phyloP scores from a whole-genome alignment of 2,888 invertebrate genomes.

The Heliothis peltigera region DNA sequence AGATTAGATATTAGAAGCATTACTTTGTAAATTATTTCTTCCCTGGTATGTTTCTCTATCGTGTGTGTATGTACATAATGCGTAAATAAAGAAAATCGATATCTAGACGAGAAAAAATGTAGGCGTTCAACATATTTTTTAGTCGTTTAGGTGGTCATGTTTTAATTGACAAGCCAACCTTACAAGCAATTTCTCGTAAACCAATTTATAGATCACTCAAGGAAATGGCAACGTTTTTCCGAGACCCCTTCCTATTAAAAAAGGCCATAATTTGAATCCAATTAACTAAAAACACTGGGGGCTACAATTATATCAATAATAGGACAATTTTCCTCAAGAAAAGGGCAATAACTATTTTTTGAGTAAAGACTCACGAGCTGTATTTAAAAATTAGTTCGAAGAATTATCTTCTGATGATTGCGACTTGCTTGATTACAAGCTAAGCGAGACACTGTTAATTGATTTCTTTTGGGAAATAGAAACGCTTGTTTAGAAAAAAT shows the following conservation, averaged over 20 bases:
- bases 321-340: slow-evolving; percentile 8
- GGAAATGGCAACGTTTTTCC: neutral
- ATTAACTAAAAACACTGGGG: slow-evolving; percentile 35
- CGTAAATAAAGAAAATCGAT: too few species aligned
- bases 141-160: too few species aligned
- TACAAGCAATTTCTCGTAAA: too few species aligned
- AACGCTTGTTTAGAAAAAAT: too few species aligned
- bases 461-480: slow-evolving; percentile 10
- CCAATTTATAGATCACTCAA: neutral
- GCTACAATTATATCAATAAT: slow-evolving; percentile 25
- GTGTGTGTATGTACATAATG: too few species aligned
- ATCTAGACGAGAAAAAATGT: too few species aligned
- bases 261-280: slow-evolving; percentile 32
- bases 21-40: too few species aligned
- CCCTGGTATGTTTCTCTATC: too few species aligned
- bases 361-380: neutral
- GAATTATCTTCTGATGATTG: slow-evolving; percentile 6
- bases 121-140: too few species aligned
- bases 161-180: too few species aligned
- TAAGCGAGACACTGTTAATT: neutral
- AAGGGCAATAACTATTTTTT: slow-evolving; percentile 5
- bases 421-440: neutral
- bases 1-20: too few species aligned
- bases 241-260: neutral
- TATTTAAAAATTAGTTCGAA: slow-evolving; percentile 13